phyloP scores from a whole-genome alignment of 2,113 vertebrate genomes.

The Chaenogobius annularis region DNA sequence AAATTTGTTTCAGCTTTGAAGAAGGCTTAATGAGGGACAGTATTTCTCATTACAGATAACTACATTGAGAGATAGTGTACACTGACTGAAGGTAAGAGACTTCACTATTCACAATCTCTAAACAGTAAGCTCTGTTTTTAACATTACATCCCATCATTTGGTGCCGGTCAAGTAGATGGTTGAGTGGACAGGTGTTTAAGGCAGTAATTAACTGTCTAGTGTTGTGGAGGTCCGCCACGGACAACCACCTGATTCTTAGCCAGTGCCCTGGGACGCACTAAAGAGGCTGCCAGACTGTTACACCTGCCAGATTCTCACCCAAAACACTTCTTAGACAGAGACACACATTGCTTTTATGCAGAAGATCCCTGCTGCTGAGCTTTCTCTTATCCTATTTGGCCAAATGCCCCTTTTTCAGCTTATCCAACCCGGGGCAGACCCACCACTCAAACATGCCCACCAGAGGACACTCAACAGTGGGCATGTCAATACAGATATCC shows the following conservation, averaged over 20 bases:
- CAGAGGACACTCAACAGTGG: slow-evolving; percentile 47
- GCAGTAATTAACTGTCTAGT: slow-evolving; percentile 53
- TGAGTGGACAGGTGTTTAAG: slow-evolving; percentile 34
- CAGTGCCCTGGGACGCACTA: slow-evolving; percentile 48
- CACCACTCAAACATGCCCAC: slow-evolving; percentile 35
- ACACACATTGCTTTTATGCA: slow-evolving; percentile 36
- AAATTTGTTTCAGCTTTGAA: neutral
- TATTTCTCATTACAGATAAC: too few relatives aligned
- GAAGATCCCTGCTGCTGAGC: slow-evolving; percentile 46
- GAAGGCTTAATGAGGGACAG: neutral
- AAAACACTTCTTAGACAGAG: slow-evolving; percentile 36
- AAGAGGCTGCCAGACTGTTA: slow-evolving; percentile 54
- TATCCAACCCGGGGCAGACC: slow-evolving; percentile 26
- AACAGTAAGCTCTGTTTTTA: slow-evolving; percentile 8
- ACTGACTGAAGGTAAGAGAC: too few relatives aligned
- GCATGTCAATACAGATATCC: slow-evolving; percentile 43
- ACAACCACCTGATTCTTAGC: slow-evolving; percentile 51
- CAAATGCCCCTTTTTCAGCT: slow-evolving; percentile 33
- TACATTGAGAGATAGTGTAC: too few relatives aligned
- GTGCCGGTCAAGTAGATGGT: slow-evolving; percentile 12
- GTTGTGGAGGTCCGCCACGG: slow-evolving; percentile 43
- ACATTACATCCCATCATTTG: slow-evolving; percentile 7
- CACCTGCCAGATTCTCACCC: slow-evolving; percentile 51
- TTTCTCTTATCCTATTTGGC: slow-evolving; percentile 47
- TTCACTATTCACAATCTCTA: slow-evolving; percentile 1